Evolutionary conservation across 2,888 invertebrate genomes (phyloP), one percentile per base, ranked within the genome.

Genomic region (Cosmorhoe ocellata): DNA sequence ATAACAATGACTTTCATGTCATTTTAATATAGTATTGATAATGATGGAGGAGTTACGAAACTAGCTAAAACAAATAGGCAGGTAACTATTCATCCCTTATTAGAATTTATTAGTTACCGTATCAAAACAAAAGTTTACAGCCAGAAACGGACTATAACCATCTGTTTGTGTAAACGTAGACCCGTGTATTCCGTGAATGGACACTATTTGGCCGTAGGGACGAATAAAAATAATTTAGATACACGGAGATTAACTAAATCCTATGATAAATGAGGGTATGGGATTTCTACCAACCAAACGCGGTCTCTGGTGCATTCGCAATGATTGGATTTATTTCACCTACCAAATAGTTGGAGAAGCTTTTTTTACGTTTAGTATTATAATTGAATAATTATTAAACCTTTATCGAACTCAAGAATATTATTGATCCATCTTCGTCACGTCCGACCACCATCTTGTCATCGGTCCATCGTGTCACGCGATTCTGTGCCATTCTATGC

Each of bases 201-300:
- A 53, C 53, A 53, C 53, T 48, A 48, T 49, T 53, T 45, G 48
- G 11, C 53, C 53, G 31, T 27, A 22, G 53, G 53, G 53, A 53
- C 36, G 37, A 45, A 53, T 53, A 53, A 53, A 53, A 53, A 53
- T 53, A 48, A 53, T 53, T 48, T 53, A 53, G 53, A 53, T 48
- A 48, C 44, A 41, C 48, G 44, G 36, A 45, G 53, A 53, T 53
- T 53, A 53, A 53, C 53, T 53, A 53, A 53, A 53, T 53, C 53
- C 53, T 53, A 53, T 53, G 53, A 53, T 44, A 53, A 48, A 53
- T 49, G 53, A 48, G 53, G 53, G 48, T 48, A 41, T 18, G 24
- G 34, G n/a, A 43, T 12, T 34, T 22, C 28, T 41, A 39, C 13
- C 38, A 6, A 12, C 31, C 14, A n/a, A 46, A 14, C 38, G 27